Conservation (phyloP, 2,113 vertebrate species). For the Lagopus leucura region DNA sequence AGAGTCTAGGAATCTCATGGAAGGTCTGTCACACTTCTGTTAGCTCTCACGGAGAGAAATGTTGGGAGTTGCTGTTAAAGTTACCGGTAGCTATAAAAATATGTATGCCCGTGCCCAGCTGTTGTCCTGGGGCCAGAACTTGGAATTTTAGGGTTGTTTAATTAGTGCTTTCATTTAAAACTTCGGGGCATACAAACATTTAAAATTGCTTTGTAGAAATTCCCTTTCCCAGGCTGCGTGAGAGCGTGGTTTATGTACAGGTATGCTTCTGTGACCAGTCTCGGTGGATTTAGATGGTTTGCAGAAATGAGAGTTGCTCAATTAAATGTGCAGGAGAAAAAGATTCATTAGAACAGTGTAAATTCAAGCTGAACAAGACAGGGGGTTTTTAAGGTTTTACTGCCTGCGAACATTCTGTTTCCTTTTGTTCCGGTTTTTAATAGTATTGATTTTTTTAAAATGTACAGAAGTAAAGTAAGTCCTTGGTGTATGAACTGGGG, state of each 20-base stretch:
- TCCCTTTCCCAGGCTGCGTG: background rate
- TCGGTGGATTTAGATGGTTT: background rate
- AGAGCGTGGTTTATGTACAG: background rate
- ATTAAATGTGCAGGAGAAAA: constrained; percentile 21
- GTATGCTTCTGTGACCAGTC: background rate
- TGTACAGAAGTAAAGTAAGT: constrained; percentile 31
- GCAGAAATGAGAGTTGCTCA: constrained; percentile 17
- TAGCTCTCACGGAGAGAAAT: background rate
- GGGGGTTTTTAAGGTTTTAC: constrained; percentile 16
- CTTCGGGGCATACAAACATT: background rate
- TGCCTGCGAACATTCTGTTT: background rate
- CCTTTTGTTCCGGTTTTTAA: constrained; percentile 44
- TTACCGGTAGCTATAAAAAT: constrained; percentile 4
- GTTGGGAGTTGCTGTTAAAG: background rate
- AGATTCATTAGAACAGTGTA: constrained; percentile 20
- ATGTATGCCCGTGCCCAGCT: background rate
- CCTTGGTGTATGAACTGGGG: background rate
- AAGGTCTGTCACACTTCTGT: background rate
- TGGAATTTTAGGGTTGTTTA: constrained; percentile 25
- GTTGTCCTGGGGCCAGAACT: background rate
- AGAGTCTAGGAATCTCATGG: background rate
- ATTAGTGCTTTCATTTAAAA: constrained; percentile 36
- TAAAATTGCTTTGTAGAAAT: constrained; percentile 16
- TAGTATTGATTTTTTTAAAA: constrained; percentile 30
- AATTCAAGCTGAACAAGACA: constrained; percentile 27